Evolutionary conservation across 2,888 invertebrate genomes (phyloP), one percentile per base, ranked within the genome.

Genomic region (Trachelus stipa): DNA sequence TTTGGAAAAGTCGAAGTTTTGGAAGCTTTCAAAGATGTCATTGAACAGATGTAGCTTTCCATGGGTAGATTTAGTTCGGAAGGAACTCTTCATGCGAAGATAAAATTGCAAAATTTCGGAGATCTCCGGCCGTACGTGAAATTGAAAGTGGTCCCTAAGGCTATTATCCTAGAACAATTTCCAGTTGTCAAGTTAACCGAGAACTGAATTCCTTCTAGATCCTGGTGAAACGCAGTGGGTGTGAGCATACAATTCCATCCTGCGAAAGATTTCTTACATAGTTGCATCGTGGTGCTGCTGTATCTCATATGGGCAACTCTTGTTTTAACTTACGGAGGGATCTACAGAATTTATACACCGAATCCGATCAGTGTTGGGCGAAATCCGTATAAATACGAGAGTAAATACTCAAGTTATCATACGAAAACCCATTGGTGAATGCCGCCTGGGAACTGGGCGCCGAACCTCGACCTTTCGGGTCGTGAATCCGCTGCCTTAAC

Each of bases 11-110:
- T 94, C 0, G 92, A 93, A 76, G 90, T 93, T 23, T 91, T 91
- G 33, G 92, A 93, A 79, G 90, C 93, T 15, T 91, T 92, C 1
- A 93, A 93, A 85, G 94, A 94, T 75, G 93, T 93, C 0, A 92
- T 93, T 2, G 94, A 94, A 4, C 92, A 92, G 79, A 92, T 93
- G 81, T 94, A 94, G 92, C 85, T 94, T 1, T 93, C 93, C 1
- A 90, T 95, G 71, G 94, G 94, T 11, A 92, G 92, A 82, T 86
- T 94, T 0, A 92, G 92, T 78, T 92, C 93, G 2, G 87, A 92
- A 15, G 91, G 92, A 34, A 88, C 91, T 1, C 85, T 94, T 15
- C 90, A 91, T 15, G 92, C 92, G 71, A 92, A 89, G 71, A 93
- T 95, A 77, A 90, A 88, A 68, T 87, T 94, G 4, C 92, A 92